Evolutionary conservation across 2,113 vertebrate species (phyloP).

Genomic region (Chaetodon auriga): DNA sequence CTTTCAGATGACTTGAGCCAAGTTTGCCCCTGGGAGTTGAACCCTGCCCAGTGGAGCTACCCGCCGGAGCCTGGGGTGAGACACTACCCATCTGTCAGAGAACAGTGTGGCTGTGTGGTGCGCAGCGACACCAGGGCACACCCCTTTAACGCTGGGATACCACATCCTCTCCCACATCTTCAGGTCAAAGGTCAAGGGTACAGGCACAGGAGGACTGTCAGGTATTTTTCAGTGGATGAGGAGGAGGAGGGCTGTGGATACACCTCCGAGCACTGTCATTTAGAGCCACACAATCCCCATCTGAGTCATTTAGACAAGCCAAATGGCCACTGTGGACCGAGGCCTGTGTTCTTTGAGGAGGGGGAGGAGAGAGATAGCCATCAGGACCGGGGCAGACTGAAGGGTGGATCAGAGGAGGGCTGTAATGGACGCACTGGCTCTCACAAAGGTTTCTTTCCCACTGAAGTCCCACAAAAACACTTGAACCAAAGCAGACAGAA

Average conservation of each 20-base stretch:
- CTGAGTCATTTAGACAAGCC: constrained; percentile 23
- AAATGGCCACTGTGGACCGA: constrained; percentile 73
- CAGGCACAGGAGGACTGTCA: constrained; percentile 62
- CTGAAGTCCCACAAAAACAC: constrained; percentile 81
- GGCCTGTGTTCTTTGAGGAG: constrained; percentile 53
- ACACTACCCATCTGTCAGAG: constrained; percentile 73
- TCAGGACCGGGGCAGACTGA: constrained; percentile 54
- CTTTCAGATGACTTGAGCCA: constrained; percentile 65
- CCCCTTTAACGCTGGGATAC: constrained; percentile 61
- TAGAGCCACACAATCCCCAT: constrained; percentile 43
- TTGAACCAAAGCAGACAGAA: constrained; percentile 61
- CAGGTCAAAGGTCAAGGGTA: constrained; percentile 80
- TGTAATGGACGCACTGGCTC: constrained; percentile 60
- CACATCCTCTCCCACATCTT: constrained; percentile 74
- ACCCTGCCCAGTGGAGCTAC: constrained; percentile 71
- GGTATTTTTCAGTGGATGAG: constrained; percentile 52
- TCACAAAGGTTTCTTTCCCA: constrained; percentile 77
- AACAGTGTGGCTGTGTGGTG: constrained; percentile 78
- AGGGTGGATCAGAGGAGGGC: constrained; percentile 64
- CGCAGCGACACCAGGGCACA: constrained; percentile 48
- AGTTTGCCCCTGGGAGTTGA: constrained; percentile 71
- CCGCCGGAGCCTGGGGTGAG: constrained; percentile 60
- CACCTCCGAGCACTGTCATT: constrained; percentile 42
- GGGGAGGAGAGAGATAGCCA: constrained; percentile 63
- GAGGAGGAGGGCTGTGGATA: constrained; percentile 55